Evolutionary conservation across 2,888 invertebrate genomes (phyloP), one percentile per base, ranked within the genome.

Genomic region (Andrena dorsata): DNA sequence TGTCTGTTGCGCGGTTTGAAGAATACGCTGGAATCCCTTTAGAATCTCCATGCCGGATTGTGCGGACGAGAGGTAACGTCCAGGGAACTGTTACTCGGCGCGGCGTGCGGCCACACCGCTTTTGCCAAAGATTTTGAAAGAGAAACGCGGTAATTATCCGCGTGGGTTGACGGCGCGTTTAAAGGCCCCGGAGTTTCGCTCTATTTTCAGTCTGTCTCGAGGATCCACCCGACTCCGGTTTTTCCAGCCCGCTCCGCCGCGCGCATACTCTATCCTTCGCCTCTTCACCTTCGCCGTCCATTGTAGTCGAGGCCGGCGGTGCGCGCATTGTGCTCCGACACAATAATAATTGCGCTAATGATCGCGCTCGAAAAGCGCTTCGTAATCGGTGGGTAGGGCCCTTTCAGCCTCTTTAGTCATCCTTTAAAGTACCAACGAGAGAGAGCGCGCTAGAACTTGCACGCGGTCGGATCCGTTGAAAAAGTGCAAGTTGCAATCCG

Each of bases 291-390:
- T 87, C 77, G 79, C 64, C 84, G 82, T 81, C 88, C 88, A 91
- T 91, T 90, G 90, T 91, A 88, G 87, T 86, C 89, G 88, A 84
- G 83, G 83, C 84, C 85, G 88, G 85, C 88, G 89, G 86, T 87
- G 79, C 87, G 88, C 88, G 89, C 88, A 92, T 92, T 92, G 92
- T 92, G 86, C 88, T 78, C 87, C 89, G 87, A 86, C 91, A 90
- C 90, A 90, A 91, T 92, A 91, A 92, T 93, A 93, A 93, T 93
- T 93, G 93, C 92, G 90, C 92, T 93, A 93, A 93, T 92, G 92
- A 92, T 92, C 92, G 89, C 88, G 88, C 89, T 88, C 89, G 86
- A 91, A 92, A 92, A 92, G 89, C 85, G 91, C 92, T 84, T 86
- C 85, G 91, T 92, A 92, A 92, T 91, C 91, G 88, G 83, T 76